Evolutionary conservation across 2,797 vertebrate genomes (phyloP).

Genomic region (Miichthys miiuy): DNA sequence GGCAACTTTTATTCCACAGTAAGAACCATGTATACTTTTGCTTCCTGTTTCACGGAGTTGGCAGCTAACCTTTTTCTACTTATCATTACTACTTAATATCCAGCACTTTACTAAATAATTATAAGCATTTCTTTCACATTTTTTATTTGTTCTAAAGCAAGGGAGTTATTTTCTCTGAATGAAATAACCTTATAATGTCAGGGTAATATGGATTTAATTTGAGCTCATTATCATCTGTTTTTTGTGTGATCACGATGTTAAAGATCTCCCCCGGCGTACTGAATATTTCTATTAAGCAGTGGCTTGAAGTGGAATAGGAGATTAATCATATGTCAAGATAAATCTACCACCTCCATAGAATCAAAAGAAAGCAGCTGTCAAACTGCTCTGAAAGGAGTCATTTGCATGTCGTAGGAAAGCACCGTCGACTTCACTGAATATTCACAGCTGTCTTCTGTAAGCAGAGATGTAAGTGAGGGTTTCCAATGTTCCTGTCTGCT

Average conservation of each 20-base stretch:
- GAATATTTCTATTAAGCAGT: slow-evolving; percentile 12
- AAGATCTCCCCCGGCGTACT: slow-evolving; percentile 8
- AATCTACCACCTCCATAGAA: slow-evolving; percentile 13
- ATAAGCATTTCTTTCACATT: too few species aligned
- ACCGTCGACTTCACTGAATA: neutral
- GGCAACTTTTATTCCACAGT: slow-evolving; percentile 93
- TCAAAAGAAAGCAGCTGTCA: slow-evolving; percentile 7
- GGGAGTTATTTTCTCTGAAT: neutral
- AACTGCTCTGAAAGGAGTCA: slow-evolving; percentile 24
- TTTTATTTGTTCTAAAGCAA: slow-evolving; percentile 1
- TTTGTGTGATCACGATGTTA: slow-evolving; percentile 44
- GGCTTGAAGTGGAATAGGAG: slow-evolving; percentile 25
- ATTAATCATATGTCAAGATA: slow-evolving; percentile 19
- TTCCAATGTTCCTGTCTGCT: neutral
- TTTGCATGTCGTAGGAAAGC: slow-evolving; percentile 8
- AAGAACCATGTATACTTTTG: slow-evolving; percentile 40
- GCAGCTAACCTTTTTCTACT: neutral
- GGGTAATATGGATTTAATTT: slow-evolving; percentile 58
- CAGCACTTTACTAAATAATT: neutral
- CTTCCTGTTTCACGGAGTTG: slow-evolving; percentile 14
- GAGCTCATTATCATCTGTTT: slow-evolving; percentile 54
- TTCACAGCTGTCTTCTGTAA: slow-evolving; percentile 3
- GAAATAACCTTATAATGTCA: slow-evolving; percentile 23
- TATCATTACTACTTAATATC: neutral
- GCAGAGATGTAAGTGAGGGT: neutral